Conservation (phyloP, 2,888 invertebrate genomes). For the Synergus japonicus region DNA sequence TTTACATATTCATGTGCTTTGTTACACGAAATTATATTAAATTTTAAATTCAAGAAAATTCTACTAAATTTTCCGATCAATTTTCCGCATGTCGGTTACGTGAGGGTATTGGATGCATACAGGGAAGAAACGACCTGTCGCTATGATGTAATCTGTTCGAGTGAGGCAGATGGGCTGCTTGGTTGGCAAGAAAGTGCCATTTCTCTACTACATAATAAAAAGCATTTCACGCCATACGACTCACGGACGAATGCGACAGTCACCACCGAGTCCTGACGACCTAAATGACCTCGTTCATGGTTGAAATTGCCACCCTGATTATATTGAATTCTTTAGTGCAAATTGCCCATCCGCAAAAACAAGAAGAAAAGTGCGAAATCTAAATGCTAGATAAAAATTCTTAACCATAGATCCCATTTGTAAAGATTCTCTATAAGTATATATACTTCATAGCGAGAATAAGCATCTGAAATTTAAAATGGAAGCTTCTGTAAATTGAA, state of each 20-base stretch:
- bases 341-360: not conserved
- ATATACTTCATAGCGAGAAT: no score
- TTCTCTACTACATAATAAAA: slow-evolving; percentile 6
- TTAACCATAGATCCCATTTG: not conserved
- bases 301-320: slow-evolving; percentile 5
- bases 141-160: not conserved
- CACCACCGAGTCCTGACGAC: not conserved
- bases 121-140: not conserved
- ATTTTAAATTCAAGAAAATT: not conserved
- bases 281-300: not conserved
- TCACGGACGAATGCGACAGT: not conserved
- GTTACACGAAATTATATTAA: no score
- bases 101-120: not conserved
- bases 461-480: no score
- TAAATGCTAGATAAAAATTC: not conserved
- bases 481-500: no score
- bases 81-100: not conserved
- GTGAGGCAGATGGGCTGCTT: not conserved
- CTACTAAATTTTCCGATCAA: not conserved
- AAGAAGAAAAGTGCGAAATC: not conserved
- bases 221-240: slow-evolving; percentile 1
- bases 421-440: not conserved
- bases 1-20: no score
- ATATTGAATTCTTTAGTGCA: not conserved
- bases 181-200: slow-evolving; percentile 5